phyloP scores from a whole-genome alignment of 35 echinoderm and acorn worm species.

The Lytechinus variegatus region DNA sequence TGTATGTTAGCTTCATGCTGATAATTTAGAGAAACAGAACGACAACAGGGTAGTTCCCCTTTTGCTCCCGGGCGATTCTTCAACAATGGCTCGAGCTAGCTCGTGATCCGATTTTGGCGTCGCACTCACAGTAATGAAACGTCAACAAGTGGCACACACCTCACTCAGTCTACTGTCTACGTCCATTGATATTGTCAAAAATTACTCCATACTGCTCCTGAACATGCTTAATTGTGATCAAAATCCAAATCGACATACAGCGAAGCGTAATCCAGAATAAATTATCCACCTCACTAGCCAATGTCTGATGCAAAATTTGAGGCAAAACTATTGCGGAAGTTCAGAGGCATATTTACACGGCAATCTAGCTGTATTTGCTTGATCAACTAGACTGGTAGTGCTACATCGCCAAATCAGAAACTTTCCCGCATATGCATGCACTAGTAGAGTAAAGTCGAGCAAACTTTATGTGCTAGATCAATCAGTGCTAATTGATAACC shows the following conservation, averaged over 20 bases:
- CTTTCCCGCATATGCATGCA: background rate
- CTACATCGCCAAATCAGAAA: background rate
- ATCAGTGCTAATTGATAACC: background rate
- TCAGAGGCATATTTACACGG: background rate
- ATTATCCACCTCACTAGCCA: background rate
- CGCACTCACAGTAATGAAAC: background rate
- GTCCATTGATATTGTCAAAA: too few relatives aligned
- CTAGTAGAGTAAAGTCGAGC: background rate
- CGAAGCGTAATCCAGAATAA: background rate
- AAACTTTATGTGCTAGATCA: background rate
- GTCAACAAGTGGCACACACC: background rate
- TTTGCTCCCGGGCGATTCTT: background rate
- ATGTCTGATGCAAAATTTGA: background rate
- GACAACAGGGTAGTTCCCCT: background rate
- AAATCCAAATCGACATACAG: background rate
- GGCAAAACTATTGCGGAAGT: background rate
- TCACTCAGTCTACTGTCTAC: background rate
- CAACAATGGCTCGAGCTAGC: background rate
- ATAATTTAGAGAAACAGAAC: background rate
- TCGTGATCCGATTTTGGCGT: background rate
- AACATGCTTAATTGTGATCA: background rate
- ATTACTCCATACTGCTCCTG: background rate
- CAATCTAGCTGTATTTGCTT: background rate
- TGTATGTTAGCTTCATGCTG: too few relatives aligned
- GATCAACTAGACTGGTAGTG: background rate